These are phyloP conservation scores for Synanthedon andrenaeformis DNA, from an alignment of 2,888 invertebrate genomes.

Conservation along the genomic window DNA sequence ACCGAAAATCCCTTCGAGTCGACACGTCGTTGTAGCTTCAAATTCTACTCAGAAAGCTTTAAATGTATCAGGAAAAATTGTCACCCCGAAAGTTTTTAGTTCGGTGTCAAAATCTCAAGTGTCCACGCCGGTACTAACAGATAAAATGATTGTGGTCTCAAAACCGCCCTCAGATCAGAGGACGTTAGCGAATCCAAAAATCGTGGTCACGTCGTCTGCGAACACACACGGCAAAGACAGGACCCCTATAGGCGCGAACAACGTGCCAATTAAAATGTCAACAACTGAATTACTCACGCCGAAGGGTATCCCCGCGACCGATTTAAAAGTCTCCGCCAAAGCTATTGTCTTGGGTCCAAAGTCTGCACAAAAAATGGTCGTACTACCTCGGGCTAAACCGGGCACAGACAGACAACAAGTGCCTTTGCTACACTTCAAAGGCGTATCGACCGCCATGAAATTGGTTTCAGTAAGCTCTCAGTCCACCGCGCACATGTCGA, in stretches of 20 bases:
- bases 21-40: constrained; percentile 50
- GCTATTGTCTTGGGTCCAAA: constrained; percentile 61
- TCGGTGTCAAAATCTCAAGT: constrained; percentile 39
- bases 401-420: constrained; percentile 44
- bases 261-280: constrained; percentile 27
- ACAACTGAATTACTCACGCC: constrained; percentile 45
- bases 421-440: constrained; percentile 58
- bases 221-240: constrained; percentile 32
- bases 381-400: constrained; percentile 50
- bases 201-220: constrained; percentile 44
- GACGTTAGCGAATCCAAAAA: constrained; percentile 38
- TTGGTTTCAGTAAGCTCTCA: constrained; percentile 57
- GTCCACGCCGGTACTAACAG: constrained; percentile 28
- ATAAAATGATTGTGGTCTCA: constrained; percentile 63
- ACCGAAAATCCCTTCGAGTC: constrained; percentile 52
- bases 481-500: constrained; percentile 27
- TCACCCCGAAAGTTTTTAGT: constrained; percentile 57
- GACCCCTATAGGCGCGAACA: constrained; percentile 31
- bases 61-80: constrained; percentile 43
- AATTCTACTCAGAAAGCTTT: constrained; percentile 44
- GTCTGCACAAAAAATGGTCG: constrained; percentile 64
- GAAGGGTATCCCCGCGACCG: constrained; percentile 60
- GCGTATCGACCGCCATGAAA: constrained; percentile 58
- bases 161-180: constrained; percentile 47
- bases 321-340: constrained; percentile 62